Conservation (phyloP, 2,113 vertebrate species). For the Trogon melanurus region DNA sequence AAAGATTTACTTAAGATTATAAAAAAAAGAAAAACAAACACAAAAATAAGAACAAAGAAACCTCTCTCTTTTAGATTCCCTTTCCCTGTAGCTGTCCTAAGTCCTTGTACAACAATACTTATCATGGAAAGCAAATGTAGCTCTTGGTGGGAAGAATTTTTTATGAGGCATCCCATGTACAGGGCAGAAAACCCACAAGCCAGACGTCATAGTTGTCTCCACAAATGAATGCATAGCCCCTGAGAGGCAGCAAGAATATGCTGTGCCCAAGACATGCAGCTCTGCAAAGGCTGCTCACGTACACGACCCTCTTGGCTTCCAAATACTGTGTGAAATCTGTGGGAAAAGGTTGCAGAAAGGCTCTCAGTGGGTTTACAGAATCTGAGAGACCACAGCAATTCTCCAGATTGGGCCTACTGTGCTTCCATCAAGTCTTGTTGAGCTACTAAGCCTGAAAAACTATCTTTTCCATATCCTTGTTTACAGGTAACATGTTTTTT, state of each 20-base stretch:
- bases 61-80: neutral
- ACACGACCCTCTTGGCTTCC: fast-evolving
- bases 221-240: neutral
- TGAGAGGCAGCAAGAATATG: neutral
- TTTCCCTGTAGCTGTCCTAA: neutral
- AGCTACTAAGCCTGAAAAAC: neutral
- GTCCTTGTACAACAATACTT: neutral
- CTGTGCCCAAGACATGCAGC: too few species aligned
- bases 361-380: neutral
- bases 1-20: neutral
- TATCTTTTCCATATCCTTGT: neutral
- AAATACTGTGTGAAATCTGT: neutral
- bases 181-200: neutral
- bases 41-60: neutral
- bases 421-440: neutral
- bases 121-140: neutral
- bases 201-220: neutral
- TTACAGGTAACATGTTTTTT: neutral
- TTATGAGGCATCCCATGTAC: neutral
- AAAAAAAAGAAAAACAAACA: neutral
- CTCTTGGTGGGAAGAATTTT: neutral
- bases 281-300: neutral
- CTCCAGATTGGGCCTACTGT: neutral
- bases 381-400: neutral
- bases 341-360: neutral